Conservation (phyloP, 2,797 vertebrate genomes). For the Hyperoplus immaculatus region DNA sequence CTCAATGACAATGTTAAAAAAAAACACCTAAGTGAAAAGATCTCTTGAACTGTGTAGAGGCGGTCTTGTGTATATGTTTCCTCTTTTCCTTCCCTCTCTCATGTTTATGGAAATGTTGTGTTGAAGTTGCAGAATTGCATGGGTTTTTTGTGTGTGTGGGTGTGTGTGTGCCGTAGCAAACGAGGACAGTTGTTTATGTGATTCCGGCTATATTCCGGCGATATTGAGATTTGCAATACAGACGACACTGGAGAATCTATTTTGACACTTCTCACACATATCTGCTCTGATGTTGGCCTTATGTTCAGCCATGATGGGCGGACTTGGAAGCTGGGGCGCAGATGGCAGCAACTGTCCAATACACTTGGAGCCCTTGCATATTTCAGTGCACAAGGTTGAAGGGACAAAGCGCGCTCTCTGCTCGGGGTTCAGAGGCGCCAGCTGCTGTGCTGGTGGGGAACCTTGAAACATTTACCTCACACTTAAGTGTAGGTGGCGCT, state of each 20-base stretch:
- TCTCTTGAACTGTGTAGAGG: conserved; percentile 63
- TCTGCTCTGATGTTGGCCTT: conserved; percentile 74
- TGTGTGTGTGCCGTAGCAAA: conserved; percentile 40
- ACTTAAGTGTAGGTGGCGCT: conserved; percentile 29
- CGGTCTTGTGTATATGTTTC: conserved; percentile 80
- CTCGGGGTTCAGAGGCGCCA: conserved; percentile 59
- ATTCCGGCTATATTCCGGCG: conserved; percentile 72
- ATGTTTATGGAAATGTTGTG: conserved; percentile 80
- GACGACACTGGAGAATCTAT: conserved; percentile 58
- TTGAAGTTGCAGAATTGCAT: conserved; percentile 47
- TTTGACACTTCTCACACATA: conserved; percentile 71
- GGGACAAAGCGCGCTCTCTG: conserved; percentile 68
- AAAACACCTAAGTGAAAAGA: conserved; percentile 76
- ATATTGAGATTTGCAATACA: conserved; percentile 73
- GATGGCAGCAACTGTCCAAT: conserved; percentile 76
- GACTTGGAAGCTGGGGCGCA: conserved; percentile 70
- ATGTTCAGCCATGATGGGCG: conserved; percentile 68
- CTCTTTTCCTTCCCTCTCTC: conserved; percentile 66
- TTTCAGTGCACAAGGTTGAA: conserved; percentile 70
- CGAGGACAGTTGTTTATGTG: conserved; percentile 60
- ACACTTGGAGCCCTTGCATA: conserved; percentile 76
- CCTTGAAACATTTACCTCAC: conserved; percentile 47
- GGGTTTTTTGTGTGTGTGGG: conserved; percentile 30
- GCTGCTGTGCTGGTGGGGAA: conserved; percentile 51
- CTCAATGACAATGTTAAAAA: conserved; percentile 76